A percentile compares a stretch with the other conserved stretches of the same genome.
These are phyloP conservation scores for Characodon lateralis DNA, from an alignment of 2,797 vertebrate genomes.

Conservation along the genomic window DNA sequence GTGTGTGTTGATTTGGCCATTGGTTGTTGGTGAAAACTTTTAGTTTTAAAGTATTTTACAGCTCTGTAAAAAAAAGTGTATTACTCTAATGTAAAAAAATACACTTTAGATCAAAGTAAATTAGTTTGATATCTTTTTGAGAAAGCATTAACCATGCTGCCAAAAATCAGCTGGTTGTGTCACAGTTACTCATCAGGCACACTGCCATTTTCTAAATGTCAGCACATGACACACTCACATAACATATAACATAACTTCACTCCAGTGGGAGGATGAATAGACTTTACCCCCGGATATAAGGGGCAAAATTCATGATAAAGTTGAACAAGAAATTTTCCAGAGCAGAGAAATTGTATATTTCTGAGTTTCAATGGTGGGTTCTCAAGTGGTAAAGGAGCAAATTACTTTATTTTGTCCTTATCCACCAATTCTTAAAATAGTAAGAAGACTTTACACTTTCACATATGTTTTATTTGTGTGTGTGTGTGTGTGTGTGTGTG, in stretches of 20 bases:
- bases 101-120: too few species aligned
- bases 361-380: neutral
- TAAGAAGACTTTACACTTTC: neutral
- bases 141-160: neutral
- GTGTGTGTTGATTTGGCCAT: neutral
- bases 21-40: neutral
- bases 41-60: neutral
- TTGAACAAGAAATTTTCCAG: conserved; percentile 1
- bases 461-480: neutral
- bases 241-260: neutral
- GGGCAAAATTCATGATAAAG: neutral
- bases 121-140: neutral
- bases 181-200: neutral
- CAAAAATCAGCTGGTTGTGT: neutral
- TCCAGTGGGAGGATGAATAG: neutral
- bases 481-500: neutral
- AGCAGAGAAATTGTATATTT: neutral
- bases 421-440: neutral
- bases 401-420: neutral
- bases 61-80: neutral
- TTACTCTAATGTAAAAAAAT: too few species aligned
- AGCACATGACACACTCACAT: neutral
- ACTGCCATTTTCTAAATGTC: neutral
- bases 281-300: neutral
- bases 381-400: too few species aligned